phyloP scores from a whole-genome alignment of 2,888 invertebrate genomes.

The Phymatocera aterrima region DNA sequence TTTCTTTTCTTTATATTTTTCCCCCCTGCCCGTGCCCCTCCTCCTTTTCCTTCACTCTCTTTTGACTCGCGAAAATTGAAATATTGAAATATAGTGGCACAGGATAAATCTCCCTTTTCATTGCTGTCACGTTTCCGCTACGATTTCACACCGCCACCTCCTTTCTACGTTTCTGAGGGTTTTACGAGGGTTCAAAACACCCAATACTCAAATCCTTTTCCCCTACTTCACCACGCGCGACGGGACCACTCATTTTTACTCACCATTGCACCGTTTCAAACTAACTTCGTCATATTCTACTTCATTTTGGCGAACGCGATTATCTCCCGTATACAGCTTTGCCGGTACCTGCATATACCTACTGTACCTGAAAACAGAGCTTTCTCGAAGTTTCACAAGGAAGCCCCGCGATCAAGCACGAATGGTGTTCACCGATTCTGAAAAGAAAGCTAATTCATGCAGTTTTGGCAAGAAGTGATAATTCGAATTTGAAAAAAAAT shows the following conservation, averaged over 20 bases:
- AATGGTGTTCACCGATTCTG: too few species aligned
- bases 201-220: constrained; percentile 36
- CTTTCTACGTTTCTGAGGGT: constrained; percentile 14
- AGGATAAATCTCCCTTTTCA: constrained; percentile 43
- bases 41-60: constrained; percentile 22
- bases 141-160: constrained; percentile 30
- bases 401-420: too few species aligned
- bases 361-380: too few species aligned
- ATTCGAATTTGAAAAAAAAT: too few species aligned
- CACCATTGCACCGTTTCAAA: background rate
- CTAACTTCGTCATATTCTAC: background rate
- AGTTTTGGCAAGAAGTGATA: too few species aligned
- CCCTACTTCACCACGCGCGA: background rate
- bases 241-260: constrained; percentile 15
- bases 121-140: constrained; percentile 40
- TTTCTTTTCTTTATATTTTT: constrained; percentile 3
- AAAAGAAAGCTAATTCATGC: too few species aligned
- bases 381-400: too few species aligned
- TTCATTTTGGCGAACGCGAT: too few species aligned
- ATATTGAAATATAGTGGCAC: constrained; percentile 45
- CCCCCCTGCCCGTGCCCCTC: background rate
- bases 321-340: too few species aligned
- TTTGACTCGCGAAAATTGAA: constrained; percentile 43
- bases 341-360: too few species aligned
- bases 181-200: constrained; percentile 35